Conservation (phyloP, 2,888 invertebrate genomes). For the Slavum lentiscoides region DNA sequence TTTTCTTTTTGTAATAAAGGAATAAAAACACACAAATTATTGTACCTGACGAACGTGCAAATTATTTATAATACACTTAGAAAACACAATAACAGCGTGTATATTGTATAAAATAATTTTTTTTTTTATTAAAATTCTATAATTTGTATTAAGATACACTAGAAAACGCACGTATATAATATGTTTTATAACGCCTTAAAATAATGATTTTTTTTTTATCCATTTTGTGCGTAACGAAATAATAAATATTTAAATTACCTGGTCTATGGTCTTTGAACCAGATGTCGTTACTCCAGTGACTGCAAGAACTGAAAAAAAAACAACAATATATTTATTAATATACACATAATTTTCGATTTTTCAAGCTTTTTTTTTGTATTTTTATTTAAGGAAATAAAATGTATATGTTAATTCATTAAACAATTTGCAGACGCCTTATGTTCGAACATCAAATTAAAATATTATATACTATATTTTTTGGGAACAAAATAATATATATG, state of each 20-base stretch:
- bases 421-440: not conserved
- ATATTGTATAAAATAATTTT: not conserved
- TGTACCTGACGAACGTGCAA: too few relatives aligned
- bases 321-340: not conserved
- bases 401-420: not conserved
- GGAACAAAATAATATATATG: too few relatives aligned
- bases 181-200: not conserved
- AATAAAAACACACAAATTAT: too few relatives aligned
- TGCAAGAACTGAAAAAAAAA: slow-evolving; percentile 46
- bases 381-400: not conserved
- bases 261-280: slow-evolving; percentile 28
- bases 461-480: too few relatives aligned
- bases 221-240: not conserved
- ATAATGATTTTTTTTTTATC: not conserved
- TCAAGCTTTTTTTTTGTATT: not conserved
- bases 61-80: too few relatives aligned
- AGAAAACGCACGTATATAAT: not conserved
- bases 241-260: slow-evolving; percentile 31
- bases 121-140: not conserved
- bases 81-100: not conserved
- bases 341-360: not conserved
- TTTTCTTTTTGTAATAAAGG: too few relatives aligned
- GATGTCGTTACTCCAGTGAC: slow-evolving; percentile 2
- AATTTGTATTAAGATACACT: not conserved
- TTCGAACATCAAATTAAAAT: too few relatives aligned